A percentile compares a stretch with the other conserved stretches of the same genome.
Evolutionary conservation across 1,140 invertebrate genomes (phyloP).

Genomic region (Gyrodactylus salaris): DNA sequence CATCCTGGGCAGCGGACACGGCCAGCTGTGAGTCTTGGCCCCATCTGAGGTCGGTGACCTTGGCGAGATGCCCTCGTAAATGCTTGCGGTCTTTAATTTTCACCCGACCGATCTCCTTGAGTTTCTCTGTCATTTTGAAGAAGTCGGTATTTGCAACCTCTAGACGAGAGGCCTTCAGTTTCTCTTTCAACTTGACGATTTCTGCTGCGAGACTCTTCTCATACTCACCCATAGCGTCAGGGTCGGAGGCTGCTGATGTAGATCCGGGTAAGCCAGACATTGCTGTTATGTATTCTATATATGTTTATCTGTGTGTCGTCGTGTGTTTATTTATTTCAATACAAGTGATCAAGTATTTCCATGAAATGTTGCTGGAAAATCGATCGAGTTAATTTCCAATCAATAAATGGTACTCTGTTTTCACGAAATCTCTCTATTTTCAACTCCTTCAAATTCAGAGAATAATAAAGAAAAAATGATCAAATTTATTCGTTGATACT

Average conservation of each 20-base stretch:
- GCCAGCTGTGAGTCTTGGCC: neutral
- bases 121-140: conserved; percentile 4
- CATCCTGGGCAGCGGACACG: conserved; percentile 4
- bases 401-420: neutral
- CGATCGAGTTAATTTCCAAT: neutral
- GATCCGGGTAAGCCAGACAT: neutral
- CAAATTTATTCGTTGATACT: neutral
- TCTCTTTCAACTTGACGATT: neutral
- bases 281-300: neutral
- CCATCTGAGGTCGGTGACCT: conserved; percentile 5
- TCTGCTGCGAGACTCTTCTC: neutral
- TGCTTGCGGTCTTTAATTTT: conserved; percentile 4
- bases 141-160: neutral
- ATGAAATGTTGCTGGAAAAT: neutral
- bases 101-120: neutral
- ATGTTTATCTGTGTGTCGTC: neutral
- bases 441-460: no score
- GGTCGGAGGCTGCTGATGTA: neutral
- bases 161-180: neutral
- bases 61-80: conserved; percentile 5
- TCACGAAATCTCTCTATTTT: neutral
- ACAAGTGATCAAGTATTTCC: neutral
- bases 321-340: neutral
- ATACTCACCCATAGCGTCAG: neutral
- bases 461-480: no score